Evolutionary conservation across 2,797 vertebrate genomes (phyloP), one percentile per base, ranked within the genome.

Genomic region (Chaenodraco wilsoni): DNA sequence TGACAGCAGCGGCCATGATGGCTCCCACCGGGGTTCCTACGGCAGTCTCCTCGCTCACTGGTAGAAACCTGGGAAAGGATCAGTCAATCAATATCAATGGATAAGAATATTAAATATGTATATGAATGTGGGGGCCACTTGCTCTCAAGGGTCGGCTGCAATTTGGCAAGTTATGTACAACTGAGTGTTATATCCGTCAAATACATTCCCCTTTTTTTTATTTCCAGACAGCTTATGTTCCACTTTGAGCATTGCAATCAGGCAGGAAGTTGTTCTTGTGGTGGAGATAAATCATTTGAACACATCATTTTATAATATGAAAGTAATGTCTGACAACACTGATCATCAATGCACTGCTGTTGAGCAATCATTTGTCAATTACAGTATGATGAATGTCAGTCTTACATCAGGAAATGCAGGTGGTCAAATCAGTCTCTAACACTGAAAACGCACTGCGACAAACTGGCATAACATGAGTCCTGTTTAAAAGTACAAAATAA

Each of bases 1-100:
- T 98, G 91, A 98, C 86, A 76, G 97, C 97, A 0, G 97, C 95
- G 0, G 97, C 97, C 57, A 93, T 88, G 88, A 98, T 95, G 27
- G 91, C 88, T 13, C 94, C 86, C 17, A 98, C 95, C 3, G 74
- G 71, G 0, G 95, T 96, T 76, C 97, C 97, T 69, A 92, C 91
- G 0, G 88, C 72, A 27, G 96, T 95, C 27, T 92, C 90, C 88
- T 98, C 97, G 9, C 96, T 98, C 85, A 98, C 95, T 40, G 96
- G 94, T 0, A 92, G 87, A 13, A 97, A 96, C 79, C 97, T 98
- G 92, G 56, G 71, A 84, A 88, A 9, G 54, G 64, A 90, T 85
- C 81, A 88, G 70, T 88, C 85, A 83, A 75, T 83, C 72, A 85
- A 59, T 83, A 84, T 79, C 63, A 65, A 77, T 52, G 19, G 75